phyloP scores from a whole-genome alignment of 2,888 invertebrate species.

The Plagodis dolabraria region DNA sequence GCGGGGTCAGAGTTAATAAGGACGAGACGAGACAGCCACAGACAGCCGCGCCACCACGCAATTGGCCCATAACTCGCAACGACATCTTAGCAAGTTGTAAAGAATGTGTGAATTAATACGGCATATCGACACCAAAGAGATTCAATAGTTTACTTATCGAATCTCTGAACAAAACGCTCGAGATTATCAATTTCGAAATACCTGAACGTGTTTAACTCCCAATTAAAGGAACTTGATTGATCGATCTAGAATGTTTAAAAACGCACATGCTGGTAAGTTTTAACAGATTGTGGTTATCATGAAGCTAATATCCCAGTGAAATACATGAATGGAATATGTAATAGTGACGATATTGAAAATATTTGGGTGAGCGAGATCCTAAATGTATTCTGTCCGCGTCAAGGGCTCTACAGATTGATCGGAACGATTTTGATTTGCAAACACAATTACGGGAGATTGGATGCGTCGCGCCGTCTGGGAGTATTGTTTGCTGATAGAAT shows the following conservation, averaged over 20 bases:
- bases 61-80: neutral
- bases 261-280: too few relatives aligned
- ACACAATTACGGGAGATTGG: constrained; percentile 46
- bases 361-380: neutral
- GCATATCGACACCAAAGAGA: neutral
- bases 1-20: constrained; percentile 63
- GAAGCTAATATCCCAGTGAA: too few relatives aligned
- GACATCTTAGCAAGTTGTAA: neutral
- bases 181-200: too few relatives aligned
- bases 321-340: neutral
- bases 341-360: constrained; percentile 18
- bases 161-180: too few relatives aligned
- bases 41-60: neutral
- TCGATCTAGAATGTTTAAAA: too few relatives aligned
- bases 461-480: constrained; percentile 42
- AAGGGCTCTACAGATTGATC: constrained; percentile 31
- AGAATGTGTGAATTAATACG: neutral
- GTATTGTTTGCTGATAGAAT: constrained; percentile 61
- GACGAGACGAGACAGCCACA: constrained; percentile 32
- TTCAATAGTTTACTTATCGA: too few relatives aligned
- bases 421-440: constrained; percentile 42
- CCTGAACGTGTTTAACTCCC: too few relatives aligned
- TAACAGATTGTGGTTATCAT: too few relatives aligned
- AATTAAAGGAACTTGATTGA: too few relatives aligned
- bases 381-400: constrained; percentile 21